A percentile compares a stretch with the other conserved stretches of the same genome.
phyloP scores from a whole-genome alignment of 2,797 vertebrate genomes.

The Pteropus rufus region DNA sequence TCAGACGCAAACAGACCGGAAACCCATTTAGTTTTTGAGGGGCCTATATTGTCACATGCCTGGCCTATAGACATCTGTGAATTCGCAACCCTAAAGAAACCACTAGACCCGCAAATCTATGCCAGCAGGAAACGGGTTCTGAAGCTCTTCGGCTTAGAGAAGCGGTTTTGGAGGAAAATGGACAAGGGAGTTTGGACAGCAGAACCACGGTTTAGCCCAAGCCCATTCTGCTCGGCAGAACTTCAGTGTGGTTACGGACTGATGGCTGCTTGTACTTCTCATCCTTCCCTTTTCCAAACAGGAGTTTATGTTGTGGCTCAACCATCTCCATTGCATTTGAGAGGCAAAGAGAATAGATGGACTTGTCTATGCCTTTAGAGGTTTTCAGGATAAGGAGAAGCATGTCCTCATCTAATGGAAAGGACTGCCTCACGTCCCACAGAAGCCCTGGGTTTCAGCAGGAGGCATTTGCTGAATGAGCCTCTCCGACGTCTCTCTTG shows the following conservation, averaged over 20 bases:
- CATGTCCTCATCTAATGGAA: neutral
- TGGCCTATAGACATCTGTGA: neutral
- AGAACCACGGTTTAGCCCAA: neutral
- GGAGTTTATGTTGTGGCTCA: neutral
- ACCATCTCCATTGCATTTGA: neutral
- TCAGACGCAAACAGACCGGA: neutral
- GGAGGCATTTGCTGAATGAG: too few species aligned
- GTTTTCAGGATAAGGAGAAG: neutral
- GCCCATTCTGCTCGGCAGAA: neutral
- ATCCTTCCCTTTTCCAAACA: neutral
- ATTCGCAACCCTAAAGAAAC: neutral
- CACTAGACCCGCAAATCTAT: neutral
- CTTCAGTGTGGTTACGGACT: too few species aligned
- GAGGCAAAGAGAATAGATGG: neutral
- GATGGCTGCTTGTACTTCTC: neutral
- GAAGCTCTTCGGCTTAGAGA: too few species aligned
- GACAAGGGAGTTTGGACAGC: neutral
- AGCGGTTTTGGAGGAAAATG: neutral
- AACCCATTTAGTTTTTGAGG: neutral
- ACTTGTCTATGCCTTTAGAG: neutral
- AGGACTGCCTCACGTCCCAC: fast-evolving
- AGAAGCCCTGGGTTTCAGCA: neutral
- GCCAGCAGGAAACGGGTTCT: neutral
- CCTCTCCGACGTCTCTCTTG: too few species aligned
- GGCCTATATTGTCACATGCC: neutral